phyloP scores from a whole-genome alignment of 1,140 invertebrate species.

The Brachionus rubens region DNA sequence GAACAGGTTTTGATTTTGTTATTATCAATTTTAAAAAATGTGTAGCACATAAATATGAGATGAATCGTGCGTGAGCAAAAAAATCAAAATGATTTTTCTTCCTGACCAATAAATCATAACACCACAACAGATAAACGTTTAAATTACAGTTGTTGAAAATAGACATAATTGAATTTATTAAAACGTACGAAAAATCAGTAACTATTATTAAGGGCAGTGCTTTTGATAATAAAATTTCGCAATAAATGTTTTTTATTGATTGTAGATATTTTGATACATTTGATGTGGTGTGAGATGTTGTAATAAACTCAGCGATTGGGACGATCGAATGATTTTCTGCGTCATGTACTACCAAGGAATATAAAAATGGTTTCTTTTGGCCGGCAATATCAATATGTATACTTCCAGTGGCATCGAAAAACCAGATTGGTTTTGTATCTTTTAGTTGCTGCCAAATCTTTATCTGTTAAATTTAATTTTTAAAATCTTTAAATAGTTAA shows the following conservation, averaged over 20 bases:
- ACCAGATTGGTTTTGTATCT: background rate
- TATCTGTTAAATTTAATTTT: too few relatives aligned
- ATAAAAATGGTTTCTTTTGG: slow-evolving; percentile 9
- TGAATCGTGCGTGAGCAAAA: background rate
- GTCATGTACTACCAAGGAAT: background rate
- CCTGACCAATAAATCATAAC: background rate
- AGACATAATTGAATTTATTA: background rate
- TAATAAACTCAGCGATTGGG: background rate
- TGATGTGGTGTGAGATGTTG: background rate
- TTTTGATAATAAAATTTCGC: background rate
- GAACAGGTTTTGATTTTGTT: background rate
- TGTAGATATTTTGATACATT: background rate
- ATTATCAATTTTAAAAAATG: slow-evolving; percentile 8
- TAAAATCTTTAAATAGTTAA: too few relatives aligned
- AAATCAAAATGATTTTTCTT: background rate
- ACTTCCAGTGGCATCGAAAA: background rate
- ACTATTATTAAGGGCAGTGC: background rate
- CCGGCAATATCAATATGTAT: background rate
- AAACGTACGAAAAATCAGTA: background rate
- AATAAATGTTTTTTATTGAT: background rate
- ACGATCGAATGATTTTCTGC: background rate
- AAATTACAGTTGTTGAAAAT: background rate
- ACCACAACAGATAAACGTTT: background rate
- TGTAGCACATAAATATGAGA: background rate
- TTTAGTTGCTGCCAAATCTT: too few relatives aligned